These are phyloP conservation scores for Passer domesticus DNA, from an alignment of 2,113 vertebrate species.

Conservation along the genomic window DNA sequence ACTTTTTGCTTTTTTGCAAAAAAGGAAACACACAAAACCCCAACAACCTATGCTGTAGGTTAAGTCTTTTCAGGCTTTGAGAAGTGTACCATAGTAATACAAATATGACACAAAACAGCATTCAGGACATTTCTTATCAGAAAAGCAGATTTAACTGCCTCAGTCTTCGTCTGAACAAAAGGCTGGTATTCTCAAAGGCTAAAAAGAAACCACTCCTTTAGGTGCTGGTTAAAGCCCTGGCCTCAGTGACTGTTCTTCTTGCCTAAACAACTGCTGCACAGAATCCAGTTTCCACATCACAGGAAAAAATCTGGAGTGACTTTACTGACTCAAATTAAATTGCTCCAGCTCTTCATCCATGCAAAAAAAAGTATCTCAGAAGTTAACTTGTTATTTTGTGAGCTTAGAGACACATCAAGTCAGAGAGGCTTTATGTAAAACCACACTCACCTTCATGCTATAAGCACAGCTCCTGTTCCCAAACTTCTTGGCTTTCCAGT, in stretches of 20 bases:
- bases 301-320: background rate
- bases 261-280: background rate
- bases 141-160: background rate
- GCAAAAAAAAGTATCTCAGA: background rate
- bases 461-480: background rate
- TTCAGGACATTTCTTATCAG: background rate
- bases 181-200: background rate
- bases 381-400: background rate
- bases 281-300: background rate
- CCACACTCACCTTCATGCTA: background rate
- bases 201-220: background rate
- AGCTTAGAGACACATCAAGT: background rate
- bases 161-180: background rate
- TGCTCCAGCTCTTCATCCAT: constrained; percentile 18
- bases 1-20: background rate
- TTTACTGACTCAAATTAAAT: constrained; percentile 11
- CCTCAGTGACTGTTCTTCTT: background rate
- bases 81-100: background rate
- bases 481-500: background rate
- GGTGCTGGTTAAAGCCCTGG: background rate
- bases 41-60: background rate
- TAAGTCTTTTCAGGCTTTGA: background rate
- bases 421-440: background rate
- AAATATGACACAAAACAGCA: background rate
- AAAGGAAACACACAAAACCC: background rate